Percentiles rank a stretch among this genome's conserved stretches.
phyloP scores from a whole-genome alignment of 2,797 vertebrate genomes.

The Leptodactylus fallax region DNA sequence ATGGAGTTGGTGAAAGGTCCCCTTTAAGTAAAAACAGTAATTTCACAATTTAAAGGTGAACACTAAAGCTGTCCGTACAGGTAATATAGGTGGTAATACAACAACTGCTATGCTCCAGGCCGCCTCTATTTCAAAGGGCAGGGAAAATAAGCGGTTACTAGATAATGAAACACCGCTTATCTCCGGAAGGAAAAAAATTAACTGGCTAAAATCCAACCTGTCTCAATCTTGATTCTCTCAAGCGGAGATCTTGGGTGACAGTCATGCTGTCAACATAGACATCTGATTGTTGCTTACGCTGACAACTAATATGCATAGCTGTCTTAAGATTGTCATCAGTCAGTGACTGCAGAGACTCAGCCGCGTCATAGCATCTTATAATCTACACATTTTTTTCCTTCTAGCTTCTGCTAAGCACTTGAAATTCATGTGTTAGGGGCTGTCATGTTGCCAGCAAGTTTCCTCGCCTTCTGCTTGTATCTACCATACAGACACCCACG shows the following conservation, averaged over 20 bases:
- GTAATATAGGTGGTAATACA: too few species aligned
- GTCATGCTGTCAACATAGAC: background rate
- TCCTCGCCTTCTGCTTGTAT: slow-evolving; percentile 61
- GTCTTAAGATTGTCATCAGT: background rate
- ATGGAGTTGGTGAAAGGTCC: too few species aligned
- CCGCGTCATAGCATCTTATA: background rate
- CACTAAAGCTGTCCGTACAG: background rate
- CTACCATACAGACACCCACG: slow-evolving; percentile 59
- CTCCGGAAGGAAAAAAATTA: background rate
- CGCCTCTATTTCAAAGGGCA: too few species aligned
- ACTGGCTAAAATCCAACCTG: background rate
- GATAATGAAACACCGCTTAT: background rate
- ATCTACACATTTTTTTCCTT: background rate
- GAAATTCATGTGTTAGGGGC: slow-evolving; percentile 38
- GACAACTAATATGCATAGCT: background rate
- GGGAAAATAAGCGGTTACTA: background rate
- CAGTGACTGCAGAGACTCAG: background rate
- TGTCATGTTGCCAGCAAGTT: slow-evolving; percentile 54
- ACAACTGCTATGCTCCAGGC: background rate
- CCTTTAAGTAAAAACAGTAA: too few species aligned
- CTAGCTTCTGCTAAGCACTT: slow-evolving; percentile 27
- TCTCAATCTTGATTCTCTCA: background rate
- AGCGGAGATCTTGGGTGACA: background rate
- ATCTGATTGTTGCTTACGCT: background rate
- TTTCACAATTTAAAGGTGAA: background rate